phyloP scores from a whole-genome alignment of 2,797 vertebrate species.

The Sebastes diploproa region DNA sequence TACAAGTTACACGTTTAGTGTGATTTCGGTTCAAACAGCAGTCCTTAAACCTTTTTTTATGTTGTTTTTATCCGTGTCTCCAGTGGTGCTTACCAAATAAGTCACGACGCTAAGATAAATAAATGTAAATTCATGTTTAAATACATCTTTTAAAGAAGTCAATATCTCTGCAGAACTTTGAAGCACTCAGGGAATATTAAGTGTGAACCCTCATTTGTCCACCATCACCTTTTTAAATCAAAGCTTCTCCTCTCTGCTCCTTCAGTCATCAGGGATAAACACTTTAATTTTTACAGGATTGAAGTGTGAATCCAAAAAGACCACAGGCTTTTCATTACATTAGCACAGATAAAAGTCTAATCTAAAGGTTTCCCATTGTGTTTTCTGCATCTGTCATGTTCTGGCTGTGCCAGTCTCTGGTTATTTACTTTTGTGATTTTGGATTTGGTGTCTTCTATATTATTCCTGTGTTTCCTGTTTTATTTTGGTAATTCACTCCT shows the following conservation, averaged over 20 bases:
- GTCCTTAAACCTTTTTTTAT: not conserved
- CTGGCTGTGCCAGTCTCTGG: no score
- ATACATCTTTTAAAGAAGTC: not conserved
- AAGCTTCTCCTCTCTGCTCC: not conserved
- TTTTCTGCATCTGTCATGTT: not conserved
- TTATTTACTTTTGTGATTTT: no score
- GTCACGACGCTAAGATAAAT: not conserved
- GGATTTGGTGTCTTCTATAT: no score
- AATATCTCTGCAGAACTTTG: not conserved
- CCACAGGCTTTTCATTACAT: not conserved
- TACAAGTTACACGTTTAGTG: not conserved
- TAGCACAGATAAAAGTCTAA: not conserved
- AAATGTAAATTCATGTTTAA: not conserved
- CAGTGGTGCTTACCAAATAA: not conserved
- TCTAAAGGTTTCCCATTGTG: not conserved
- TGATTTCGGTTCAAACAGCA: not conserved
- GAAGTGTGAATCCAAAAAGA: not conserved
- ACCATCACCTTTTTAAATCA: not conserved
- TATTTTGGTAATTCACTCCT: no score
- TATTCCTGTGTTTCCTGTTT: no score
- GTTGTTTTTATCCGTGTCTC: not conserved
- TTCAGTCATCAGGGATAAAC: not conserved
- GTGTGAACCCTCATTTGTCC: not conserved
- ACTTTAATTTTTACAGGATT: not conserved
- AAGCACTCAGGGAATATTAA: not conserved